phyloP scores from a whole-genome alignment of 2,113 vertebrate species.

The Todiramphus chloris region DNA sequence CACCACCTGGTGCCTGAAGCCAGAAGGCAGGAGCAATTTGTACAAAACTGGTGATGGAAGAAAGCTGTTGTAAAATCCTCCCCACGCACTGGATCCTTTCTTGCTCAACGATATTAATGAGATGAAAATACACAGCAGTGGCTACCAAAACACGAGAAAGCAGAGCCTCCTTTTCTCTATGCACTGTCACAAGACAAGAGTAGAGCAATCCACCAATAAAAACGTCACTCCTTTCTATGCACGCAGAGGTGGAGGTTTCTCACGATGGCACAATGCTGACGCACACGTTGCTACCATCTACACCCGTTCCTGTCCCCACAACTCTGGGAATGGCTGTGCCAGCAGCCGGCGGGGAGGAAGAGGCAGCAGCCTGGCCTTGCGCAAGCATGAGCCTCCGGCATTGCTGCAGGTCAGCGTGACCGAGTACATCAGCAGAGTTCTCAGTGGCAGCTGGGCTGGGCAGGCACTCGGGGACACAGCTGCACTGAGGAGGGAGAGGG shows the following conservation, averaged over 20 bases:
- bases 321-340: neutral
- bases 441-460: neutral
- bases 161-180: neutral
- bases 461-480: neutral
- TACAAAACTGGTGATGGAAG: neutral
- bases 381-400: neutral
- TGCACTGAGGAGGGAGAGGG: neutral
- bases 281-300: neutral
- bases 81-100: neutral
- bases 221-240: neutral
- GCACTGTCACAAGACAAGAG: neutral
- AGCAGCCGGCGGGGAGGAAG: neutral
- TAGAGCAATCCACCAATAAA: neutral
- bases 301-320: accelerated
- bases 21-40: neutral
- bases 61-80: neutral
- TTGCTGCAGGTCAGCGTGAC: neutral
- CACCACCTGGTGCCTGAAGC: conserved; percentile 3
- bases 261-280: accelerated
- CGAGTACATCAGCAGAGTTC: neutral
- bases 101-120: neutral
- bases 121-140: neutral
- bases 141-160: neutral
- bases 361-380: neutral
- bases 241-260: neutral